Conservation (phyloP, 2,888 invertebrate genomes). For the Anagyrus pseudococci region DNA sequence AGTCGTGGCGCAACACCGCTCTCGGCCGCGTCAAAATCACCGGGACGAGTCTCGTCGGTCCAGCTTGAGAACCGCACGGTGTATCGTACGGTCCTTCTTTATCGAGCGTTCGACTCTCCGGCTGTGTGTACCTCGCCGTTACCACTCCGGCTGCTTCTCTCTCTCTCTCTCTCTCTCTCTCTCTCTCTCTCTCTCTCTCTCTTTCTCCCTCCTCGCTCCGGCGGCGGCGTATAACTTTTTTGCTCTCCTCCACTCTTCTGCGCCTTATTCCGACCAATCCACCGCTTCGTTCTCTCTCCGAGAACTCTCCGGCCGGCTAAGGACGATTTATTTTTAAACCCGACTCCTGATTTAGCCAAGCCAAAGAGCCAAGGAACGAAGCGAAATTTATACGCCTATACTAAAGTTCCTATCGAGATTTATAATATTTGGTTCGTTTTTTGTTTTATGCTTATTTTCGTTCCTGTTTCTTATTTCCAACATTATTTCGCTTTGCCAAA, state of each 20-base stretch:
- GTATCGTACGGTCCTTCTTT: slow-evolving; percentile 28
- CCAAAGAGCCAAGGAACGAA: no score
- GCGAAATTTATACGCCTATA: no score
- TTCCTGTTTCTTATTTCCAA: no score
- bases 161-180: background rate
- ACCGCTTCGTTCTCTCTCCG: no score
- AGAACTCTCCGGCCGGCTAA: no score
- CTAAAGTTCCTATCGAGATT: no score
- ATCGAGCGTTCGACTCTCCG: slow-evolving; percentile 38
- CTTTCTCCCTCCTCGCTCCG: background rate
- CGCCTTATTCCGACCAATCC: no score
- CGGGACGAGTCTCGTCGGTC: background rate
- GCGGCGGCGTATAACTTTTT: background rate
- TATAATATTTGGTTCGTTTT: no score
- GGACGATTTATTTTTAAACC: no score
- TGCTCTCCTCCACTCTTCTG: background rate
- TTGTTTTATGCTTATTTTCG: no score
- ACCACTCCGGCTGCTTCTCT: background rate
- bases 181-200: background rate
- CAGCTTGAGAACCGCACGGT: background rate
- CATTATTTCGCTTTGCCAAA: no score
- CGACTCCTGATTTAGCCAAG: no score
- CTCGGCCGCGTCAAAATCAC: slow-evolving; percentile 29
- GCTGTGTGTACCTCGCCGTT: slow-evolving; percentile 8
- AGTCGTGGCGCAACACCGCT: slow-evolving; percentile 5